Evolutionary conservation across 92 coral and sea anemone species (phyloP), one percentile per base, ranked within the genome.

Genomic region (Nematostella vectensis): DNA sequence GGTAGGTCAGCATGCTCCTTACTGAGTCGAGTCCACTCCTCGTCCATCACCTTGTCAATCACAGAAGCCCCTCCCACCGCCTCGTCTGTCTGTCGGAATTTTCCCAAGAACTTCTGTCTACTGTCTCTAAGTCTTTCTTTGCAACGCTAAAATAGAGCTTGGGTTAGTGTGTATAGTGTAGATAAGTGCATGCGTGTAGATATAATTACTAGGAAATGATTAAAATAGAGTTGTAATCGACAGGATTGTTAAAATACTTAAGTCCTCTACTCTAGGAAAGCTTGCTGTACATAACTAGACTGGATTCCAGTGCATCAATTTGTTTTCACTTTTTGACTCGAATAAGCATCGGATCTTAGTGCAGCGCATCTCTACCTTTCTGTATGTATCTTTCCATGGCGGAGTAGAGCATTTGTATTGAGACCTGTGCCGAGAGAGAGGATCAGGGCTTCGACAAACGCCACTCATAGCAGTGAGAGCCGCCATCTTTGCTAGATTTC

Each of bases 321-420:
- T n/a, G n/a, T n/a, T n/a, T n/a, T n/a, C n/a, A n/a, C n/a, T n/a
- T n/a, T n/a, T n/a, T n/a, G n/a, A n/a, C n/a, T n/a, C n/a, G n/a
- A n/a, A n/a, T n/a, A n/a, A n/a, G n/a, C n/a, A n/a, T n/a, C n/a
- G n/a, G n/a, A n/a, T n/a, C n/a, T n/a, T n/a, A n/a, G n/a, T n/a
- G n/a, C n/a, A n/a, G n/a, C n/a, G n/a, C n/a, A n/a, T n/a, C n/a
- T n/a, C 40, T 40, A 93, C 99, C 89, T 87, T 87, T 64, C 83
- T 81, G 59, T 93, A 93, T 39, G 87, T 82, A 53, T 93, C 99
- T 71, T 93, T 93, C 99, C 99, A 93, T 2, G 99, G 94, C 31
- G 99, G 99, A 3, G 99, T 93, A 50, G 88, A 72, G 63, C 81
- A 73, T 57, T 93, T 93, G 76, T 93, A 93, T 43, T 86, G 85